Evolutionary conservation across 2,113 vertebrate species (phyloP).

Genomic region (Serinus canaria): DNA sequence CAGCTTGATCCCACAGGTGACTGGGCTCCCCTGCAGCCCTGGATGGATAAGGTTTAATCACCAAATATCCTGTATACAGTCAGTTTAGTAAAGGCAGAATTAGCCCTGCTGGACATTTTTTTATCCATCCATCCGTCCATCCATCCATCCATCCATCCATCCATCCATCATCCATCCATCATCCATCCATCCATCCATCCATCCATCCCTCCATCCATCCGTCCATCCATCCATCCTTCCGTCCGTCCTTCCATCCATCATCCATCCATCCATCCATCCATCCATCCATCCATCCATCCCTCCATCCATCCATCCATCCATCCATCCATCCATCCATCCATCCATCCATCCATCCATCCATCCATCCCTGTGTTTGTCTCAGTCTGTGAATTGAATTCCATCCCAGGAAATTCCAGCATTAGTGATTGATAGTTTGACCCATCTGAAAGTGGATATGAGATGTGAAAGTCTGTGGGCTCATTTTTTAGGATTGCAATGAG

Average conservation of each 20-base stretch:
- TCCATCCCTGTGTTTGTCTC: background rate
- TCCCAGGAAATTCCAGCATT: background rate
- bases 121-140: too few species aligned
- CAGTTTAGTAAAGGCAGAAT: background rate
- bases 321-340: too few species aligned
- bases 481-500: background rate
- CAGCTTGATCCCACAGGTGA: background rate
- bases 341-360: too few species aligned
- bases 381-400: background rate
- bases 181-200: too few species aligned
- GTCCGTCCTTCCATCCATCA: too few species aligned
- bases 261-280: too few species aligned
- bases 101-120: background rate
- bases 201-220: too few species aligned
- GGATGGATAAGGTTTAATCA: background rate
- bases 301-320: too few species aligned
- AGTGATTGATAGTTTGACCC: fast-evolving
- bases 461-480: background rate
- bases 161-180: too few species aligned
- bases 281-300: too few species aligned
- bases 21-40: background rate
- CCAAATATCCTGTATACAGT: background rate
- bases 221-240: too few species aligned
- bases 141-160: too few species aligned
- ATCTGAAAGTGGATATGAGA: background rate